Base-by-base conservation (phyloP, 2,888 invertebrate genomes). In the Tryphoninae sp. region DNA sequence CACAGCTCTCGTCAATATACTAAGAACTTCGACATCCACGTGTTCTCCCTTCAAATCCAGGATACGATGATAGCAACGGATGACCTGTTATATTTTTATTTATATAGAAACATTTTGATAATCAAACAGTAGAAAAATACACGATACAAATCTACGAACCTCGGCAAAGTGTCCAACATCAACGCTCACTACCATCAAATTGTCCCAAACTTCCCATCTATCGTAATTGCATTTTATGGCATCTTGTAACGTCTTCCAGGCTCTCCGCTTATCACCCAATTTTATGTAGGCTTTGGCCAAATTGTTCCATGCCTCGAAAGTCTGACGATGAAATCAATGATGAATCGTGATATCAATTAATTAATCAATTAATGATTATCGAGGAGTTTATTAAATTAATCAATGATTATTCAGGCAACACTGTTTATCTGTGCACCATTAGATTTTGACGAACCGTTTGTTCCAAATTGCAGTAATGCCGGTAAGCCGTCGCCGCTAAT, bases 251-350 rank as follows among this genome's bases (percentile, higher is more conserved):
- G 97, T 96, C 73, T 95, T 94, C 92, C 97, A 96, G 0, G 98
- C 99, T 77, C 97, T 94, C 78, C 94, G 93, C 92, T 97, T 98
- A 89, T 99, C 96, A 0, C 96, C 96, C 73, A 96, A 93, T 88
- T 97, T 96, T 8, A 98, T 95, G 87, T 98, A 97, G 2, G 97
- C 97, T 89, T 98, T 98, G 13, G 98, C 98, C 79, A 99, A 93
- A 92, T 99, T 99, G 92, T 98, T 99, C 99, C 99, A 99, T 0
- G 98, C 98, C 92, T 99, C 98, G 91, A 97, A 99, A 74, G 96
- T 96, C 92, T 96, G 93, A 0, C 96, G 90, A 19, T 80, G 61
- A 74, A 45, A 45, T 45, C 45, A 73, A 16, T 40, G 59, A 33
- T 45, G 42, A 64, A 42, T 53, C 11, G 11, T 53, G 64, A 68